Evolutionary conservation across 2,888 invertebrate genomes (phyloP).

Genomic region (Aphidius colemani): DNA sequence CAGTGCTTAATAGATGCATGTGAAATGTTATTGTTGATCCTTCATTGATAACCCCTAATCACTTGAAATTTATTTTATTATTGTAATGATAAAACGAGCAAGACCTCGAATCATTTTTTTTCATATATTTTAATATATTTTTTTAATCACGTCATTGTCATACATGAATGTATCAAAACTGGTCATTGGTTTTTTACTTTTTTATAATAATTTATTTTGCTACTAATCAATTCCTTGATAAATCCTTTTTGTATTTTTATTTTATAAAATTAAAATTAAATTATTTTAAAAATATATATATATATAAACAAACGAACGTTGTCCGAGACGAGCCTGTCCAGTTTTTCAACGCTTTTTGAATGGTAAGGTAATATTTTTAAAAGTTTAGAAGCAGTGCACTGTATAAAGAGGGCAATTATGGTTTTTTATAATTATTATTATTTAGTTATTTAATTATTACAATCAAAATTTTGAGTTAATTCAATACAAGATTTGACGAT

Average conservation of each 20-base stretch:
- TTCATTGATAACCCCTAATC: constrained; percentile 49
- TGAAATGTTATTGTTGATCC: constrained; percentile 59
- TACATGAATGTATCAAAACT: neutral
- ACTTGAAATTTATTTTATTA: constrained; percentile 47
- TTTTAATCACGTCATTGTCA: neutral
- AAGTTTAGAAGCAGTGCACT: constrained; percentile 54
- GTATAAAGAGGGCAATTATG: constrained; percentile 47
- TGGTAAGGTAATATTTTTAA: constrained; percentile 44
- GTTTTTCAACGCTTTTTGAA: constrained; percentile 40
- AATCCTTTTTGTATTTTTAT: constrained; percentile 13
- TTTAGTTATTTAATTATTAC: constrained; percentile 18
- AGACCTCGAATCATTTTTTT: constrained; percentile 1
- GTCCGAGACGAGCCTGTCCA: constrained; percentile 43
- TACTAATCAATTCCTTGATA: constrained; percentile 32
- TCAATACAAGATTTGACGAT: constrained; percentile 39
- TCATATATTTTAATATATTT: neutral
- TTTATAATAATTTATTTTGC: constrained; percentile 28
- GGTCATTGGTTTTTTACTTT: constrained; percentile 14
- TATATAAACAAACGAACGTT: constrained; percentile 36
- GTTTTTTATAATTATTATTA: constrained; percentile 27
- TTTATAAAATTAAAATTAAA: constrained; percentile 25
- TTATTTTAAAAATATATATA: constrained; percentile 31
- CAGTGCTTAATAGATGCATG: constrained; percentile 60
- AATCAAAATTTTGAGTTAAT: neutral
- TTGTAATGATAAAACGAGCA: constrained; percentile 9